Evolutionary conservation across 1,140 invertebrate genomes (phyloP), one percentile per base, ranked within the genome.

Genomic region (Dreissena polymorpha): DNA sequence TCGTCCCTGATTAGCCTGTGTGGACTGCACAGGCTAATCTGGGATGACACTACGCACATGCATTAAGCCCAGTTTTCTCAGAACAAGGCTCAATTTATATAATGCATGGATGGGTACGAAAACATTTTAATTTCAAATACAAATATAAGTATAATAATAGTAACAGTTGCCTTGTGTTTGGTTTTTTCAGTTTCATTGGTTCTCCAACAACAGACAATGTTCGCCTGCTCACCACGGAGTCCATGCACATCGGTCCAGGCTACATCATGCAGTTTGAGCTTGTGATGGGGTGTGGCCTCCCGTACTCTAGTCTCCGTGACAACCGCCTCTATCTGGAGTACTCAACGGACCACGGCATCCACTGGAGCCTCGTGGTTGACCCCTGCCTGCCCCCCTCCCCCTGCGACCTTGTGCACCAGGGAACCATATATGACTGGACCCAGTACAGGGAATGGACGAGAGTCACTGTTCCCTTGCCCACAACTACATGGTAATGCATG

Each of bases 211-310:
- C 84, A 69, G 88, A 87, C 65, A 89, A 91, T 60, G 60, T 83
- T 5, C 85, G 92, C 13, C 90, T 87, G 50, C 75, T 92, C 51
- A 91, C 92, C 83, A 93, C 93, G 0, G 90, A 92, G 60, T 89
- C 93, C 5, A 88, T 94, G 51, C 88, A 91, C 55, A 89, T 94
- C 55, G 93, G 93, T 0, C 92, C 93, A 12, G 92, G 92, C 0
- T 93, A 92, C 71, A 92, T 94, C 87, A 88, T 93, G 13, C 93
- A 94, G 87, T 93, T 94, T 90, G 93, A 94, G 67, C 87, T 94
- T 3, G 91, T 93, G 0, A 93, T 94, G 90, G 93, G 92, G 10
- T 94, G 93, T 88, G 90, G 89, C 12, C 53, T 88, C 0, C 85
- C 89, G 14, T 92, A 88, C 84, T 84, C 73, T 10, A 82, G 87